Evolutionary conservation across 2,797 vertebrate genomes (phyloP).

Genomic region (Manis crassicaudata): DNA sequence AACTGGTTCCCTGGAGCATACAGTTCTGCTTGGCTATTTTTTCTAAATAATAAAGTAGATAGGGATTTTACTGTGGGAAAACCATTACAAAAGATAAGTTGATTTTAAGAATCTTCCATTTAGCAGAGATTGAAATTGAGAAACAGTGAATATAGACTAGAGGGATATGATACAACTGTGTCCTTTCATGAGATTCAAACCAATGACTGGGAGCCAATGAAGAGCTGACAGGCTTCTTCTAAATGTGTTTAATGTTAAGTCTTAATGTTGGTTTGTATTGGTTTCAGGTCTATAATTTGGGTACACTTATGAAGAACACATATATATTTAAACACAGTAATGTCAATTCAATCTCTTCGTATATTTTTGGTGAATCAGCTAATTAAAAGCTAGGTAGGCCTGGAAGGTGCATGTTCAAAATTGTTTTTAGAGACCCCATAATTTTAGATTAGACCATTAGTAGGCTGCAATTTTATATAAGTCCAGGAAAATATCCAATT

Average conservation of each 20-base stretch:
- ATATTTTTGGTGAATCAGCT: not conserved
- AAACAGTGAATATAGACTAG: not conserved
- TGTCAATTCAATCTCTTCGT: not conserved
- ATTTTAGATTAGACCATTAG: slow-evolving; percentile 28
- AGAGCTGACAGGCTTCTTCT: not conserved
- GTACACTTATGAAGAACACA: not conserved
- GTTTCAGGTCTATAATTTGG: not conserved
- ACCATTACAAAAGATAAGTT: not conserved
- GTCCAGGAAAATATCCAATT: not conserved
- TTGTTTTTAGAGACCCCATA: not conserved
- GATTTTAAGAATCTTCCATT: not conserved
- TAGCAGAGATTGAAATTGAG: not conserved
- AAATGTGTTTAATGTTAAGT: not conserved
- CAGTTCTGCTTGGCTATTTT: not conserved
- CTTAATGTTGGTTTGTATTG: not conserved
- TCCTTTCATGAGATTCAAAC: not conserved
- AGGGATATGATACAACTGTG: no score
- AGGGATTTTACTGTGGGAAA: not conserved
- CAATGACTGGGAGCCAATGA: not conserved
- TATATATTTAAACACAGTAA: not conserved
- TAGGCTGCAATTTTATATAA: slow-evolving; percentile 3
- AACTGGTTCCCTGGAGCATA: not conserved
- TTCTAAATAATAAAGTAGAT: not conserved
- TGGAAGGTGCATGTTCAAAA: not conserved
- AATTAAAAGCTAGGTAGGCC: not conserved